Base-by-base conservation (phyloP, 2,888 invertebrate genomes). In the Andrena chrysosceles region DNA sequence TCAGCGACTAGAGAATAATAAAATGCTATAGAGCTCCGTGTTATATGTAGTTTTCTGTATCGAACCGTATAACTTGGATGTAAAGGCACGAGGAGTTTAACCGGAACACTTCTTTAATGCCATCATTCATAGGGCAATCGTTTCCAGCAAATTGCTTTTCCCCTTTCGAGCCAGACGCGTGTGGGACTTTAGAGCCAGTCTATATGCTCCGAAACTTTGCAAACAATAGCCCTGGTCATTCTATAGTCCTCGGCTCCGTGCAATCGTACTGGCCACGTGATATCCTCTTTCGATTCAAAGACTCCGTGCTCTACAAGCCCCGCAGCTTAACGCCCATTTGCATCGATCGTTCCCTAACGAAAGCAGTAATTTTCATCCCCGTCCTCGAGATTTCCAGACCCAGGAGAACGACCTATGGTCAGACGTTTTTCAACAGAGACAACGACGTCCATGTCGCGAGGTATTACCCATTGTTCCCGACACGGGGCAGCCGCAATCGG, bases 381-480 rank as follows among this genome's bases (percentile, higher is more conserved):
- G 20, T 52, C 2, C 20, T 8, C 7, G 60, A 0, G 60, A n/a
- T 31, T 62, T 20, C 20, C 10, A 8, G 4, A 20, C n/a, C 20
- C 8, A 10, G 20, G 10, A 35, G n/a, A 62, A 35, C 5, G 4
- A 20, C 3, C 23, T 16, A 2, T 26, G 56, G 23, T 56, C 10
- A 8, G 10, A 5, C 7, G 0, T 10, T 49, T 29, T 23, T 13
- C 1, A 2, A 20, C 6, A 4, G 10, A 23, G 6, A 16, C 7
- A 35, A 35, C 10, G 20, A 62, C 13, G n/a, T 20, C 8, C 62
- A 62, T 71, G 81, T 75, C 60, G 56, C 59, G 33, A 70, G 33
- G 49, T 77, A 78, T 81, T 77, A 85, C 75, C 69, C 77, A 81
- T 86, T 81, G 88, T 86, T 88, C 72, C 67, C 52, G 29, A 70